Base-by-base conservation (phyloP, 2,888 invertebrate species). In the Synergus umbraculus region DNA sequence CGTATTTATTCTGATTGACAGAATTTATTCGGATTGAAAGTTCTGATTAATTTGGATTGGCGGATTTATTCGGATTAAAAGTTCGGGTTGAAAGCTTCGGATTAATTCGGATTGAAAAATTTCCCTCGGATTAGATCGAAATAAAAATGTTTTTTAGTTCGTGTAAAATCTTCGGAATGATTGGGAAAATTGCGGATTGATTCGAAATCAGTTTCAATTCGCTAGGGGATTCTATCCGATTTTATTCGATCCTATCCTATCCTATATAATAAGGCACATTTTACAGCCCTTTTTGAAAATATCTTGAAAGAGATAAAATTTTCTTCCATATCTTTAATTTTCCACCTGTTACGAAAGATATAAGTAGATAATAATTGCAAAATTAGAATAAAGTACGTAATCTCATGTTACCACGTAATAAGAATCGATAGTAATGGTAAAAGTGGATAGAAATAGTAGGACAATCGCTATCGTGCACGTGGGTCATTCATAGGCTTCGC, bases 401-500 rank as follows among this genome's bases (percentile, higher is more conserved):
- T 66, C 9, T 9, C 9, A 43, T 43, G 66, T 60, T 60, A 60
- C 60, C 60, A 60, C 60, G 22, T 43, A 66, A 66, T 43, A 66
- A n/a, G 66, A 66, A 18, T 66, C 8, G 41, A 10, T 18, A n/a
- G 10, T 41, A 66, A 73, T 54, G 49, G 41, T 37, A 73, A 73
- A 46, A 73, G 54, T 73, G 15, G 54, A 54, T 37, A 29, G 46
- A 29, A 63, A 63, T 63, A 63, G 10, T 22, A 12, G 29, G 29
- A 63, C 60, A 63, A 29, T 69, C 29, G 69, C 22, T 67, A 29
- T 46, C 44, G 49, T 37, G 54, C 49, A 73, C 73, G 73, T 49
- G 49, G 49, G 29, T 29, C 73, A 73, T 73, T 54, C 49, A 46
- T 46, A 73, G 49, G 49, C 49, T 73, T 73, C 54, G 49, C 46